These are phyloP conservation scores for Pluvianellus socialis DNA, from an alignment of 2,113 vertebrate genomes.

Conservation along the genomic window DNA sequence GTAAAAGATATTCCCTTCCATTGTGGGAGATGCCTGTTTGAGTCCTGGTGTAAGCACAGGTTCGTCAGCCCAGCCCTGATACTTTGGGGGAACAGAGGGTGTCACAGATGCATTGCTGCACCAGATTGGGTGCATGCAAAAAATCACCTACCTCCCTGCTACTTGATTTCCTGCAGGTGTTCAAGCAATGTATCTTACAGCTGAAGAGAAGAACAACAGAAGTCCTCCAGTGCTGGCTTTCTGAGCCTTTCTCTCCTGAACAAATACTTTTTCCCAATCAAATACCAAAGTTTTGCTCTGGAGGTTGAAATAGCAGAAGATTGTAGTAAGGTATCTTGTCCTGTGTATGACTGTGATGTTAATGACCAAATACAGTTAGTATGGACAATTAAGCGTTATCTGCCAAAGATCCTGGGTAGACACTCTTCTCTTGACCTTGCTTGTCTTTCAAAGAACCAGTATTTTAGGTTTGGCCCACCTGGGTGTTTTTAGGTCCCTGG, in stretches of 20 bases:
- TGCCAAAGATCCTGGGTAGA: background rate
- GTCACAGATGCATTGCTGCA: too few relatives aligned
- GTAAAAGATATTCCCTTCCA: background rate
- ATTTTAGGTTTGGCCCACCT: background rate
- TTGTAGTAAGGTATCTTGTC: background rate
- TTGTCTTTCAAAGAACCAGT: background rate
- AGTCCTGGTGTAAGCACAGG: background rate
- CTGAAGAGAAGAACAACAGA: background rate
- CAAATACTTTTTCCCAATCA: background rate
- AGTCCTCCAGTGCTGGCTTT: background rate
- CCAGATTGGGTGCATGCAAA: background rate
- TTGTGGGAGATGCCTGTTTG: background rate
- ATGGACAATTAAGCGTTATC: background rate
- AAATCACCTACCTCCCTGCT: background rate
- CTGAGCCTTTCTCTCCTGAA: background rate
- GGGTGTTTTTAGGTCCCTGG: background rate
- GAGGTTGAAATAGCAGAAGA: background rate
- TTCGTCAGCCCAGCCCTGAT: background rate
- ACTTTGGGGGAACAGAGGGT: background rate
- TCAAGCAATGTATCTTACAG: accelerated
- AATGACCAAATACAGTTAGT: background rate
- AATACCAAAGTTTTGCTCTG: background rate
- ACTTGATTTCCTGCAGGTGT: background rate
- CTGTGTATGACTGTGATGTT: background rate
- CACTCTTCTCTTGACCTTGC: background rate